These are phyloP conservation scores for Zenarchopterus dispar DNA, from an alignment of 2,797 vertebrate genomes.

Conservation along the genomic window DNA sequence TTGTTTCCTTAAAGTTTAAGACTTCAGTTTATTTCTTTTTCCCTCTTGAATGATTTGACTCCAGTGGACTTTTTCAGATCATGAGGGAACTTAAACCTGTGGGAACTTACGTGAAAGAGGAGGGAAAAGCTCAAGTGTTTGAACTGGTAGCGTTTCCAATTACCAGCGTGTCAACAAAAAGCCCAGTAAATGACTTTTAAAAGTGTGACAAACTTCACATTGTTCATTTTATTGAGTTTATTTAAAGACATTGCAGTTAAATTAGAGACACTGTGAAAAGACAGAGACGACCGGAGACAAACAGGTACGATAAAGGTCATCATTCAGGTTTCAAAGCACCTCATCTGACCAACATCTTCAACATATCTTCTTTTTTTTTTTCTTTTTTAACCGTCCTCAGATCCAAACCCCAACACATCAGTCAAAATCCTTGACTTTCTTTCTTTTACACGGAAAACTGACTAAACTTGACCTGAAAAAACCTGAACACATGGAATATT, in stretches of 20 bases:
- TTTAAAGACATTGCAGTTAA: constrained; percentile 43
- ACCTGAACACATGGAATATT: constrained; percentile 44
- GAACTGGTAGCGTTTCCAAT: no score
- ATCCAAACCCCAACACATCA: constrained; percentile 13
- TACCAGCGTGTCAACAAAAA: background rate
- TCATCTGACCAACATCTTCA: constrained; percentile 48
- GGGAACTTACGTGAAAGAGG: no score
- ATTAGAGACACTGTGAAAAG: constrained; percentile 24
- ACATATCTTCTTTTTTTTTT: constrained; percentile 23
- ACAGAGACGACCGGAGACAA: constrained; percentile 2
- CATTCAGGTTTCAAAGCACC: constrained; percentile 52
- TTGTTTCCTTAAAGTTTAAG: no score
- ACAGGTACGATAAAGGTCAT: constrained; percentile 34
- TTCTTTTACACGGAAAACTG: constrained; percentile 21
- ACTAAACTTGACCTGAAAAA: constrained; percentile 15
- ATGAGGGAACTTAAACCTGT: no score
- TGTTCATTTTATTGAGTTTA: constrained; percentile 35
- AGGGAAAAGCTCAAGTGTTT: no score
- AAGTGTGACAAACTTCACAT: constrained; percentile 10
- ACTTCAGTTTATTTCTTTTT: no score
- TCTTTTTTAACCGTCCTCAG: constrained; percentile 5
- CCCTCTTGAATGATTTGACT: no score
- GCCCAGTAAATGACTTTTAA: background rate
- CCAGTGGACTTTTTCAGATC: no score
- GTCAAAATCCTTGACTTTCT: constrained; percentile 8